Evolutionary conservation across 1,140 invertebrate species (phyloP), one percentile per base, ranked within the genome.

Genomic region (Platyura marginata): DNA sequence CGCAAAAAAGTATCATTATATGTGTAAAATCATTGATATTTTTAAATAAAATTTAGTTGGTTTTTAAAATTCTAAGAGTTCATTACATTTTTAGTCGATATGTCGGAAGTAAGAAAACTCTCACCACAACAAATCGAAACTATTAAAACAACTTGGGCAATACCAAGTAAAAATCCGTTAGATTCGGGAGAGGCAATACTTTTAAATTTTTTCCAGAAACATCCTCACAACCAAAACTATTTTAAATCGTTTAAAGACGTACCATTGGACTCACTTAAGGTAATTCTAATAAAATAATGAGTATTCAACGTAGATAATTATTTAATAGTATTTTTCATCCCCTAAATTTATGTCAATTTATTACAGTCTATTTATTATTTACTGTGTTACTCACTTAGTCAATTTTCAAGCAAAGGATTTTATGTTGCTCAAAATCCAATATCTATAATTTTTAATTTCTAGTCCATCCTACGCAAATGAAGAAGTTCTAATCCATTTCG

Each of bases 71-170:
- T n/a, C n/a, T n/a, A n/a, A n/a, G n/a, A n/a, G n/a, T n/a, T n/a
- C n/a, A n/a, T n/a, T n/a, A n/a, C n/a, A n/a, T n/a, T n/a, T n/a
- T n/a, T n/a, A n/a, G n/a, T n/a, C n/a, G n/a, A n/a, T n/a, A n/a
- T n/a, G n/a, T n/a, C n/a, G n/a, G n/a, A n/a, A n/a, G n/a, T n/a
- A n/a, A n/a, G n/a, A n/a, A n/a, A n/a, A n/a, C n/a, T n/a, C n/a
- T n/a, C 42, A 9, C 13, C 35, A 11, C 53, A 58, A 47, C 57
- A 61, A 46, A 53, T 61, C 49, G 47, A 50, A 50, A 38, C 56
- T 40, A 57, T 61, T 36, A 58, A 59, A 45, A 59, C 52, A 48
- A 61, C 58, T 42, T 61, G 58, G 58, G 56, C 54, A 35, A 56
- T 57, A 13, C 58, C 58, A 45, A 47, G 52, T 44, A 51, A 53